Base-by-base conservation (phyloP, 2,888 invertebrate genomes). In the Epinotia nisella region DNA sequence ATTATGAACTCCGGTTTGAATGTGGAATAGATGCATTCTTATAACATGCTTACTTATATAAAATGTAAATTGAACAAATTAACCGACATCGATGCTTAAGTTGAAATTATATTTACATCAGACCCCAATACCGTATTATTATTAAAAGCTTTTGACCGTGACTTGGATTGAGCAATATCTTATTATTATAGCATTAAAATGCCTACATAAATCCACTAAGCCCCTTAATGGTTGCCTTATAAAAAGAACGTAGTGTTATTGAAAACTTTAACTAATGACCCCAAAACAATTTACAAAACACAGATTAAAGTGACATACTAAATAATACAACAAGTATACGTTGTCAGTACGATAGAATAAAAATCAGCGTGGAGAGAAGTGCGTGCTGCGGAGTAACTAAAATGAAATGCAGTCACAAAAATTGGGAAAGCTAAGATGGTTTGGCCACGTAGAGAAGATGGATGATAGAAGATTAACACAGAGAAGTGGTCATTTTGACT, bases 161-260 rank as follows among this genome's bases (percentile, higher is more conserved):
- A 72, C 35, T 67, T 3, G 67, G 29, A 49, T 72, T 72, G 24
- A 62, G 61, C 21, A 72, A 68, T 68, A 68, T 60, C 66, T 55
- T 71, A 71, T 72, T 72, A 72, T 68, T 62, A 58, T 3, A 39
- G 56, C 67, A 72, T 61, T 72, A 72, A 72, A 62, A 67, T 71
- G 60, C 19, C 19, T 17, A 19, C 61, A 71, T 68, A 67, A 68
- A 67, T 58, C 56, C 51, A 61, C 67, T 72, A 72, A 72, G 72
- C 67, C 56, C 61, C 72, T 67, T 72, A 71, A 71, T 71, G 66
- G 55, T 1, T 15, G 35, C 53, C 51, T 66, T 56, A 66, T 55
- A 61, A 72, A 72, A 72, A 66, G 67, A 7, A n/a, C 21, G 39
- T 35, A n/a, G 19, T 45, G 55, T 72, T 72, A 72, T 72, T 72